Evolutionary conservation across 30 jellyfish, hydroid and myxozoan genomes (phyloP).

Genomic region (Cassiopea xamachana): DNA sequence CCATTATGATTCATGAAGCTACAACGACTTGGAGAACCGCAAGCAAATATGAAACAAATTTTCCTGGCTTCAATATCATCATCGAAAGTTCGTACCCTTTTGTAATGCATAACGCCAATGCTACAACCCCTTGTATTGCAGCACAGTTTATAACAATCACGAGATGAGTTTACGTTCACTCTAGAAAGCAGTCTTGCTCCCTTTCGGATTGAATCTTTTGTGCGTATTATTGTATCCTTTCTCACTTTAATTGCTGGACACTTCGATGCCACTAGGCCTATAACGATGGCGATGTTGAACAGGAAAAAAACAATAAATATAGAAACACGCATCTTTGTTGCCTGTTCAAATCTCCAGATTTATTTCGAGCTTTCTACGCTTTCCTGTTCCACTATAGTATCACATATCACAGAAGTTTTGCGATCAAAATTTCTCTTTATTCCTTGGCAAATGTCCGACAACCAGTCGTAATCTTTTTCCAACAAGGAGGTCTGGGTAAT

Average conservation of each 20-base stretch:
- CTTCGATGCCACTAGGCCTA: slow-evolving; percentile 49
- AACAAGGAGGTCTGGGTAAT: slow-evolving; percentile 19
- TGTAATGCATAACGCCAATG: slow-evolving; percentile 74
- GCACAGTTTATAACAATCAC: slow-evolving; percentile 78
- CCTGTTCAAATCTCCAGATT: neutral
- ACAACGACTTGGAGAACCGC: slow-evolving; percentile 78
- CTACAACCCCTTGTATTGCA: slow-evolving; percentile 62
- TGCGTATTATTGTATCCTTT: slow-evolving; percentile 74
- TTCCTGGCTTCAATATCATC: slow-evolving; percentile 30
- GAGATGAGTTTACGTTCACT: slow-evolving; percentile 67
- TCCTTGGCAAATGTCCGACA: neutral
- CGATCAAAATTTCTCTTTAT: neutral
- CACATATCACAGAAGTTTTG: neutral
- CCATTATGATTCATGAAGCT: slow-evolving; percentile 68
- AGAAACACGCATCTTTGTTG: neutral
- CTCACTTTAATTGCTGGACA: slow-evolving; percentile 75
- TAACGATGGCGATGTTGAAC: neutral
- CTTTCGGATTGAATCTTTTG: slow-evolving; percentile 65
- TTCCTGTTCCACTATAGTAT: neutral
- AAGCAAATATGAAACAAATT: slow-evolving; percentile 73
- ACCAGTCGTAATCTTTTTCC: neutral
- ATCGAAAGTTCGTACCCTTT: slow-evolving; percentile 18
- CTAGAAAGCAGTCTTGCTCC: slow-evolving; percentile 68
- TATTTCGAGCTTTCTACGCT: neutral
- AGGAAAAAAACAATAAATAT: neutral